phyloP scores from a whole-genome alignment of 2,888 invertebrate genomes.

The Empis livida region DNA sequence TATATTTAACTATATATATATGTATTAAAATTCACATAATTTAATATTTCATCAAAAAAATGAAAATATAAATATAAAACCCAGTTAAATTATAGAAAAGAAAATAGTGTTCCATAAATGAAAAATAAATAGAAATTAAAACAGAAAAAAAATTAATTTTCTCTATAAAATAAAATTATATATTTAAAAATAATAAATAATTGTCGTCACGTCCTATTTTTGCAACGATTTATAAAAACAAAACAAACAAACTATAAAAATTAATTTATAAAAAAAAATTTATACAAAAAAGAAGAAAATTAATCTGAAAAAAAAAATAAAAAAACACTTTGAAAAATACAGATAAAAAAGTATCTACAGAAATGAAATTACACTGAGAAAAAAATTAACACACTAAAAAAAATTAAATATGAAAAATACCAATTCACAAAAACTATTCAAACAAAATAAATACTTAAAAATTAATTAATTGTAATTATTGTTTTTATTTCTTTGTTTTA shows the following conservation, averaged over 20 bases:
- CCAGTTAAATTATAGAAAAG: not conserved
- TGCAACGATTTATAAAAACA: constrained; percentile 29
- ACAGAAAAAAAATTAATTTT: not conserved
- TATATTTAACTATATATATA: not conserved
- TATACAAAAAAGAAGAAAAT: constrained; percentile 5
- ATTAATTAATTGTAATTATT: too few relatives aligned
- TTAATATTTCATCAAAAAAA: constrained; percentile 11
- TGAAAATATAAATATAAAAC: not conserved
- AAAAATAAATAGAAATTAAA: not conserved
- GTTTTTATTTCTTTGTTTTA: too few relatives aligned
- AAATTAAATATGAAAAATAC: too few relatives aligned
- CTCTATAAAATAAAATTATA: not conserved
- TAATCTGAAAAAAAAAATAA: too few relatives aligned
- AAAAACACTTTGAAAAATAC: not conserved
- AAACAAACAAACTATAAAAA: constrained; percentile 7
- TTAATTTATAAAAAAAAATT: constrained; percentile 8
- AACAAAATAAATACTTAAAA: too few relatives aligned
- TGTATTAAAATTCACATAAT: too few relatives aligned
- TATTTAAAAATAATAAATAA: not conserved
- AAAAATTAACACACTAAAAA: too few relatives aligned
- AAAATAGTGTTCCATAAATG: constrained; percentile 1
- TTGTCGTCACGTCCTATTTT: constrained; percentile 35
- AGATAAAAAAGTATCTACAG: too few relatives aligned
- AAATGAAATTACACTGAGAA: too few relatives aligned
- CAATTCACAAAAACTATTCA: too few relatives aligned